Evolutionary conservation across 1,140 invertebrate genomes (phyloP).

Genomic region (Copidosoma floridanum): DNA sequence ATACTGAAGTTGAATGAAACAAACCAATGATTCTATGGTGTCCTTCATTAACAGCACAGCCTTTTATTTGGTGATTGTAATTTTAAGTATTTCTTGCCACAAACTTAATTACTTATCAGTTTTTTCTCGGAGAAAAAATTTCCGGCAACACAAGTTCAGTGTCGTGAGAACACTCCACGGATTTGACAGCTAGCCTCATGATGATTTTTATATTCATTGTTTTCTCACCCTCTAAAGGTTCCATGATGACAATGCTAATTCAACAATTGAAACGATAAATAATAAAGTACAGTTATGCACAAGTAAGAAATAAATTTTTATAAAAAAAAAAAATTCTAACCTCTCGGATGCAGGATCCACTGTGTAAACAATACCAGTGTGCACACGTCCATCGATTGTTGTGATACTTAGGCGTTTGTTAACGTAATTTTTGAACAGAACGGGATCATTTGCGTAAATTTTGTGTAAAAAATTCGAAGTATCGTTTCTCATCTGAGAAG

Average conservation of each 20-base stretch:
- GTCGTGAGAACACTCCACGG: constrained; percentile 39
- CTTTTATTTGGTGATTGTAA: constrained; percentile 39
- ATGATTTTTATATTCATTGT: constrained; percentile 18
- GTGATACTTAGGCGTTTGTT: constrained; percentile 43
- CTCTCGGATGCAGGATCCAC: constrained; percentile 53
- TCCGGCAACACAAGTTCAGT: constrained; percentile 34
- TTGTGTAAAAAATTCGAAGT: constrained; percentile 26
- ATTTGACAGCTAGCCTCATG: constrained; percentile 33
- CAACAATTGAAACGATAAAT: too few species aligned
- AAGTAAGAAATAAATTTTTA: background rate
- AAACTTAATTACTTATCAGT: constrained; percentile 37
- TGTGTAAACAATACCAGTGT: constrained; percentile 48
- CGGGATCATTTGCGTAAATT: constrained; percentile 48
- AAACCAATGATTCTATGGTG: too few species aligned
- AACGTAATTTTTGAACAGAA: constrained; percentile 46
- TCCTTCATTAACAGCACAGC: constrained; percentile 41
- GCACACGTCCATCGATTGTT: constrained; percentile 37
- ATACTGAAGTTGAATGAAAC: too few species aligned
- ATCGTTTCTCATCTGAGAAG: background rate
- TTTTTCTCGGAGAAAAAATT: constrained; percentile 44
- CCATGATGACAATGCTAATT: constrained; percentile 45
- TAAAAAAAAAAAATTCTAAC: constrained; percentile 36
- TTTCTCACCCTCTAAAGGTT: constrained; percentile 23
- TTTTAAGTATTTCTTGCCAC: constrained; percentile 46
- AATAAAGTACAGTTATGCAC: too few species aligned